Evolutionary conservation across 2,113 vertebrate genomes (phyloP).

Genomic region (Monarcha castaneiventris): DNA sequence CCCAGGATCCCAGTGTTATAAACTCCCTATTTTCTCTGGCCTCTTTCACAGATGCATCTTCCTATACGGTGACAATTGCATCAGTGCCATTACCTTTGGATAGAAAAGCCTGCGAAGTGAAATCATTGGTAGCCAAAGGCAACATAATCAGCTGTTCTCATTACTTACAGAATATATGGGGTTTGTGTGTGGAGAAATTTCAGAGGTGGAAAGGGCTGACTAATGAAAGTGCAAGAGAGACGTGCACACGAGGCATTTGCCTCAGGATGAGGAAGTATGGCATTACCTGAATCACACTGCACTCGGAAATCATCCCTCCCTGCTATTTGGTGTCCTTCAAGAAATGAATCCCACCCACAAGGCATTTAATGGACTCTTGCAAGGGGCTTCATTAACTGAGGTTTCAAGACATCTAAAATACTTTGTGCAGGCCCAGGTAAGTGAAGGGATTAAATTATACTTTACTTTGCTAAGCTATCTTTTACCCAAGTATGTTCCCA

Average conservation of each 20-base stretch:
- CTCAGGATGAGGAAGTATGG: neutral
- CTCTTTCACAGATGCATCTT: neutral
- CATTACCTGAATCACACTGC: neutral
- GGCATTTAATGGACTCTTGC: constrained; percentile 39
- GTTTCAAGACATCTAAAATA: constrained; percentile 15
- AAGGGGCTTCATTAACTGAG: constrained; percentile 50
- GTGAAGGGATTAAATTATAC: constrained; percentile 61
- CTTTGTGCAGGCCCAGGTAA: constrained; percentile 35
- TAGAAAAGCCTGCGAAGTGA: neutral
- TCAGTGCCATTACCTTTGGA: neutral
- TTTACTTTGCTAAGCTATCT: constrained; percentile 62
- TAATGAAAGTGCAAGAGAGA: neutral
- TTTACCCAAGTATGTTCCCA: constrained; percentile 55
- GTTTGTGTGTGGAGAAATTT: neutral
- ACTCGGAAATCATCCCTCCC: neutral
- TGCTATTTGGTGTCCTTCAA: constrained; percentile 24
- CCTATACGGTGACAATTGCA: neutral
- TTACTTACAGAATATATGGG: neutral
- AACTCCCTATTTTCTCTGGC: neutral
- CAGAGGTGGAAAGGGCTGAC: neutral
- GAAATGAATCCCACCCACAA: constrained; percentile 22
- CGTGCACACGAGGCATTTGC: neutral
- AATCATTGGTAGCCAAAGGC: neutral
- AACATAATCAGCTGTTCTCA: neutral
- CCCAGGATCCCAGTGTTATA: neutral